phyloP scores from a whole-genome alignment of 2,888 invertebrate genomes.

The Frankliniella intonsa region DNA sequence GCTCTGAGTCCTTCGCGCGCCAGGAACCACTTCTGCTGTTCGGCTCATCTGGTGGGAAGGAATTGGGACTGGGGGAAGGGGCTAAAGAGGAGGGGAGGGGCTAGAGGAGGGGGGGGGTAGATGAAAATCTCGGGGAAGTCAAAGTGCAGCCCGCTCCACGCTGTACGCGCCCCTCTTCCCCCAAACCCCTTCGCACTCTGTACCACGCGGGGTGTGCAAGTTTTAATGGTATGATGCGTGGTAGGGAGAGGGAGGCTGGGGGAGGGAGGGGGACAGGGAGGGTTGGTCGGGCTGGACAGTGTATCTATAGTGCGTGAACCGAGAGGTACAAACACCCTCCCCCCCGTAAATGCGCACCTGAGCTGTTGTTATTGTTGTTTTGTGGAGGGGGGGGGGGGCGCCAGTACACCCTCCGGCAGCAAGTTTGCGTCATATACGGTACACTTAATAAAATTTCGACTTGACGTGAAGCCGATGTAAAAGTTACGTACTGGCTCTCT shows the following conservation, averaged over 20 bases:
- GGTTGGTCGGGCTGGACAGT: neutral
- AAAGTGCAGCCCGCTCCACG: slow-evolving; percentile 40
- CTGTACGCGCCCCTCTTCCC: neutral
- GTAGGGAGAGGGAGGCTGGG: neutral
- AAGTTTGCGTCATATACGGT: slow-evolving; percentile 4
- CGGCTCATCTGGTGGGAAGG: slow-evolving; percentile 50
- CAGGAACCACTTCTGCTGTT: slow-evolving; percentile 52
- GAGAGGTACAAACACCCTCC: no score
- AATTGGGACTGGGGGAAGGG: slow-evolving; percentile 46
- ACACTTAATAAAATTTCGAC: neutral
- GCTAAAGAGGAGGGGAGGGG: slow-evolving; percentile 33
- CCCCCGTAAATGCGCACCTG: no score
- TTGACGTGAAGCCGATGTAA: neutral
- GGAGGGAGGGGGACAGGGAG: neutral
- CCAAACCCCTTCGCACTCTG: neutral
- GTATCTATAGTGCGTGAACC: neutral
- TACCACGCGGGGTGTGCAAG: neutral
- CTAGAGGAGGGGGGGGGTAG: slow-evolving; percentile 47
- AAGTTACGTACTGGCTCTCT: no score
- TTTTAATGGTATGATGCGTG: slow-evolving; percentile 18
- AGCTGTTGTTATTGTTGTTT: no score
- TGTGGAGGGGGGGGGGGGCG: no score
- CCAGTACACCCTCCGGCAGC: neutral
- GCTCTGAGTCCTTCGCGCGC: slow-evolving; percentile 34
- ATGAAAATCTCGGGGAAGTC: slow-evolving; percentile 52